Percentiles rank a stretch among this genome's conserved stretches.
Conservation (phyloP, 2,797 vertebrate genomes). For the Vultur gryphus region DNA sequence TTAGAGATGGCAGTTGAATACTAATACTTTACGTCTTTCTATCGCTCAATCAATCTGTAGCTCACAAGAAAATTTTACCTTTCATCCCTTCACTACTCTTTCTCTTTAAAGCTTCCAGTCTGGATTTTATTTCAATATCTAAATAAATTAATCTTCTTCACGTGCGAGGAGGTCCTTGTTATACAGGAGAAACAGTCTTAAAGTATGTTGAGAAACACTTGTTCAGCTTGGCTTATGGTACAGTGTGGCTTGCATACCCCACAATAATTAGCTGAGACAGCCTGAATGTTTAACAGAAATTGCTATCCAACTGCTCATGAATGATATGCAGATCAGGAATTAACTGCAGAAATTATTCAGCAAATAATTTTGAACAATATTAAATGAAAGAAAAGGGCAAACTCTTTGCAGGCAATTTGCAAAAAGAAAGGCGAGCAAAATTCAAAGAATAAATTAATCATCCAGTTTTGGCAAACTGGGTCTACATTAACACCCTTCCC, state of each 20-base stretch:
- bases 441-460: not conserved
- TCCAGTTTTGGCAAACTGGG: not conserved
- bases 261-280: not conserved
- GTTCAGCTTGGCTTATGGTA: not conserved
- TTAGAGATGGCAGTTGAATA: not conserved
- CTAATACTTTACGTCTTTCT: not conserved
- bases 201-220: not conserved
- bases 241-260: not conserved
- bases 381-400: not conserved
- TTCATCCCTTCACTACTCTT: not conserved
- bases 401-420: not conserved
- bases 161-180: not conserved
- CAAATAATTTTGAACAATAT: slow-evolving; percentile 15
- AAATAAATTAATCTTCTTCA: not conserved
- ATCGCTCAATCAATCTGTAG: not conserved
- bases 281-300: not conserved
- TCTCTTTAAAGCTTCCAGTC: not conserved
- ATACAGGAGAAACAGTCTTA: not conserved
- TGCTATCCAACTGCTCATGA: not conserved
- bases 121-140: not conserved
- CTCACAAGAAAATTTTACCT: not conserved
- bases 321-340: slow-evolving; percentile 21
- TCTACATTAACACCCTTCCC: not conserved
- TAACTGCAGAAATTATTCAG: slow-evolving; percentile 19
- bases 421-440: not conserved